Evolutionary conservation across 2,888 invertebrate species (phyloP).

Genomic region (Epinotia bilunana): DNA sequence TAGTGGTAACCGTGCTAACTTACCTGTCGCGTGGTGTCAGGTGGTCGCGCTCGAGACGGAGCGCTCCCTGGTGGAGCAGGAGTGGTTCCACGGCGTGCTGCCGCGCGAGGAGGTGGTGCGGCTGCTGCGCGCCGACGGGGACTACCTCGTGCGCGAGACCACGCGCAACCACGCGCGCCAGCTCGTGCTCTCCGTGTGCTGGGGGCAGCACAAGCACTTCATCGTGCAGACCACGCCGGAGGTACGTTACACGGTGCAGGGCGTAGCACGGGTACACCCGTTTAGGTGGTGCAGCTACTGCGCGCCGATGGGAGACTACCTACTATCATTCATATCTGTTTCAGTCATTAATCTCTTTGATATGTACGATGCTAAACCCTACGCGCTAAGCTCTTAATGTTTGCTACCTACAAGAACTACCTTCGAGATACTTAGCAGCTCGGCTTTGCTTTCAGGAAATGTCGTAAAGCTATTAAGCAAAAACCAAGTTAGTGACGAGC

Average conservation of each 20-base stretch:
- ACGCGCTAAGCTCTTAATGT: no score
- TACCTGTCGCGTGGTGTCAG: conserved; percentile 53
- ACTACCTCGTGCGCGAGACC: conserved; percentile 97
- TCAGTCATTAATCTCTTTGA: no score
- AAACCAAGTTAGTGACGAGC: no score
- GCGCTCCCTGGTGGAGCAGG: conserved; percentile 93
- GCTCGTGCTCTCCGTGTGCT: conserved; percentile 96
- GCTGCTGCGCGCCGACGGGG: conserved; percentile 95
- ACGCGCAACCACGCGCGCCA: conserved; percentile 96
- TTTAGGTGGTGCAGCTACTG: conserved; percentile 91
- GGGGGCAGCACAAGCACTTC: conserved; percentile 98
- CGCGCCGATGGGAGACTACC: conserved; percentile 95
- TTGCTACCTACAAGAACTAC: no score
- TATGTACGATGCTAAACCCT: no score
- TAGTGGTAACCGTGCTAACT: not conserved
- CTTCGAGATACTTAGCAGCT: no score
- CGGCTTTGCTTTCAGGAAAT: no score
- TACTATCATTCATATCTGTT: no score
- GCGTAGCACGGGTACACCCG: no score
- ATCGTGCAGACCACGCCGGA: conserved; percentile 97
- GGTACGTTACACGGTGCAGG: conserved; percentile 53
- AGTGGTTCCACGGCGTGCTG: conserved; percentile 98
- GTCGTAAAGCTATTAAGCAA: no score
- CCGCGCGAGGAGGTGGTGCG: conserved; percentile 98
- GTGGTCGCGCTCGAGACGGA: conserved; percentile 82